Base-by-base conservation (phyloP, 1,140 invertebrate species). In the Teleopsis dalmanni region DNA sequence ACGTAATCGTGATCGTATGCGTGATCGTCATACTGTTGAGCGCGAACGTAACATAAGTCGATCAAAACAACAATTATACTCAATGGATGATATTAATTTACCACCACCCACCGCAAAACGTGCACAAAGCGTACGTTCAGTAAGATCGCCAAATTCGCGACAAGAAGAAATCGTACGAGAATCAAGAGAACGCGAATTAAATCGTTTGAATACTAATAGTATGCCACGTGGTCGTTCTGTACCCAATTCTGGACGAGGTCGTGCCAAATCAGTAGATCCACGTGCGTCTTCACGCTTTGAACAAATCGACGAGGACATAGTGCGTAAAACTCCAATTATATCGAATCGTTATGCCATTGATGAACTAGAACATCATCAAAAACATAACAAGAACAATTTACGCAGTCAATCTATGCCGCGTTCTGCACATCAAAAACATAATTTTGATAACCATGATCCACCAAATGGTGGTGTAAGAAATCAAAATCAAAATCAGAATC, bases 261-360 rank as follows among this genome's bases (percentile, higher is more conserved):
- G 57, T 10, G 65, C 68, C 6, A 71, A 69, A 47, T 70, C 67
- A 6, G 63, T 70, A 10, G 68, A 71, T 47, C 68, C 65, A 14
- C 57, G 67, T 8, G 52, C 59, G n/a, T 57, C 60, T 1, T 54
- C 52, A 4, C 57, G 62, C 21, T 66, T 66, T 53, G 63, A 67
- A 42, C 58, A 69, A 29, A 71, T 71, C n/a, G 64, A 71, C 38
- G 62, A 70, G 27, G 64, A 65, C 22, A 57, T 62, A 35, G 58
- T 73, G 37, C 74, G 76, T 26, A 76, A 76, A 46, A 76, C 76
- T 4, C 78, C 82, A 2, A 80, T 85, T n/a, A 72, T 84, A 19
- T 83, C 78, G 57, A 86, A 87, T 56, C 81, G 78, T 57, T 86
- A 86, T 59, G 83, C 81, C 0, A 59, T 84, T 34, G 80, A 82